A percentile compares a stretch with the other conserved stretches of the same genome.
phyloP scores from a whole-genome alignment of 37 sponge, comb jelly and placozoan species.

The Chondrilla cf. caribensis region DNA sequence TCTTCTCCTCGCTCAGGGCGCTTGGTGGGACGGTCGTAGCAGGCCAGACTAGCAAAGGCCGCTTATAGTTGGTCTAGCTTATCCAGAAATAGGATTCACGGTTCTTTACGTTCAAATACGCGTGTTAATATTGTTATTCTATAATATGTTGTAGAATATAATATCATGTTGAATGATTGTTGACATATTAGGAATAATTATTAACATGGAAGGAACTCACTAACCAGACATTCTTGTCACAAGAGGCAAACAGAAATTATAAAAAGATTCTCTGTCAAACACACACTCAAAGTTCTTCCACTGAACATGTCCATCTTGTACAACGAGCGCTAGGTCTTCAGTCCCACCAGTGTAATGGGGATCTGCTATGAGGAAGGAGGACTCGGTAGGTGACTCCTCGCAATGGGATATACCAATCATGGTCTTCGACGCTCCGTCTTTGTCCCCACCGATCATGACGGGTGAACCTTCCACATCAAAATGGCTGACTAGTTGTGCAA shows the following conservation, averaged over 20 bases:
- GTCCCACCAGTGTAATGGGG: neutral
- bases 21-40: too few relatives aligned
- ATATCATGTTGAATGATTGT: too few relatives aligned
- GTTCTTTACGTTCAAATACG: too few relatives aligned
- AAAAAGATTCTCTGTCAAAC: neutral
- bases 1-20: too few relatives aligned
- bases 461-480: constrained; percentile 75
- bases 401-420: constrained; percentile 36
- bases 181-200: too few relatives aligned
- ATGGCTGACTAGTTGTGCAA: constrained; percentile 40
- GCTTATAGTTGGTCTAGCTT: too few relatives aligned
- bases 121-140: too few relatives aligned
- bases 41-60: too few relatives aligned
- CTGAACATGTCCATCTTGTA: constrained; percentile 44
- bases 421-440: constrained; percentile 58
- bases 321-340: constrained; percentile 19
- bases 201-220: too few relatives aligned
- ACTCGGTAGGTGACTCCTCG: neutral
- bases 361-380: constrained; percentile 2
- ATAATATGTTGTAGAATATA: too few relatives aligned
- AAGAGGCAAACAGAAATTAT: constrained; percentile 1
- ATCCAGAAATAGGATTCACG: too few relatives aligned
- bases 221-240: neutral
- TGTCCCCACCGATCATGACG: constrained; percentile 87
- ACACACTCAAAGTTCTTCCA: constrained; percentile 39